These are phyloP conservation scores for Koerneria pararmatus DNA, from an alignment of 2,888 invertebrate genomes.

Conservation along the genomic window DNA sequence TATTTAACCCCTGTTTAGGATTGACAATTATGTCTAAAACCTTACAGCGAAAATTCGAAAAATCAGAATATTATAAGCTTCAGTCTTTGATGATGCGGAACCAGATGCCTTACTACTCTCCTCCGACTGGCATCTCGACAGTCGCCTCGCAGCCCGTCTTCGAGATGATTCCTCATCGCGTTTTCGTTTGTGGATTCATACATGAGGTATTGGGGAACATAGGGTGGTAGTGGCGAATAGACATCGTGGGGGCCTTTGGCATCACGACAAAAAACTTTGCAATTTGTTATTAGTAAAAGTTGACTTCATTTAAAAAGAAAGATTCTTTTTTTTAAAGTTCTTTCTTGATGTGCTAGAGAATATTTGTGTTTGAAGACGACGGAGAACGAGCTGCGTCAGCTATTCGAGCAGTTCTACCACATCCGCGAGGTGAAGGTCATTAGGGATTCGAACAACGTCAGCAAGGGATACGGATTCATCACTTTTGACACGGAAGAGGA, in stretches of 20 bases:
- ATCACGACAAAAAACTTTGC: too few relatives aligned
- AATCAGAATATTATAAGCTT: too few relatives aligned
- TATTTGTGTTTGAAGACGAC: slow-evolving; percentile 29
- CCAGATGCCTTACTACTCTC: slow-evolving; percentile 18
- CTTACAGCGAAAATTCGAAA: too few relatives aligned
- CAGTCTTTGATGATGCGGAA: too few relatives aligned
- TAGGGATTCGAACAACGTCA: slow-evolving; percentile 86
- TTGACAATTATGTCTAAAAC: too few relatives aligned
- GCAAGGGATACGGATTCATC: slow-evolving; percentile 82
- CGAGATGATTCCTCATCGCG: slow-evolving; percentile 78
- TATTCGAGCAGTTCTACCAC: slow-evolving; percentile 77
- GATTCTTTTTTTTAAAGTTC: neutral
- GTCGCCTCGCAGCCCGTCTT: slow-evolving; percentile 23
- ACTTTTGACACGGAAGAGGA: slow-evolving; percentile 84
- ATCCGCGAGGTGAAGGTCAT: slow-evolving; percentile 83
- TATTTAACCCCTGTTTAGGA: too few relatives aligned
- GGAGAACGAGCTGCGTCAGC: slow-evolving; percentile 34
- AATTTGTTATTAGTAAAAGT: too few relatives aligned
- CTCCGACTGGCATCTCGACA: slow-evolving; percentile 12
- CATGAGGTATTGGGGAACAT: slow-evolving; percentile 66
- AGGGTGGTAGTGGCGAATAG: neutral
- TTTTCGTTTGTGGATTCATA: slow-evolving; percentile 93
- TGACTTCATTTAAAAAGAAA: slow-evolving; percentile 25
- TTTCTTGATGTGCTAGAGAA: neutral
- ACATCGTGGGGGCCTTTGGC: too few relatives aligned